Evolutionary conservation across 2,113 vertebrate genomes (phyloP), one percentile per base, ranked within the genome.

Genomic region (Phylloscopus trochilus): DNA sequence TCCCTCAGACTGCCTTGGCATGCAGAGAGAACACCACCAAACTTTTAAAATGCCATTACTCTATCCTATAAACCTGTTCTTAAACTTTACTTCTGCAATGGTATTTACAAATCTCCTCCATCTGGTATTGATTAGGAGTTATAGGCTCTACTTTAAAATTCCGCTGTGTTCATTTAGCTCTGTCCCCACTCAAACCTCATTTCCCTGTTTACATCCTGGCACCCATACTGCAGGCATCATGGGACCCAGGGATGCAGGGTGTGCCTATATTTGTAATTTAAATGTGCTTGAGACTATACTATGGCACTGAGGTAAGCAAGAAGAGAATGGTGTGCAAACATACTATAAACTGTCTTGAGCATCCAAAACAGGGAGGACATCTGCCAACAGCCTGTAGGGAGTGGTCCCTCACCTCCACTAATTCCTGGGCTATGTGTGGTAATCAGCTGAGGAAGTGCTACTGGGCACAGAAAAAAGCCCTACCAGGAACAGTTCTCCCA

Each of bases 91-190:
- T 64, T 93, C 66, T 91, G 37, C 63, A 69, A 51, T 26, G 39
- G 17, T 80, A 84, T 95, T 95, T 94, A 83, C 67, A 85, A 90
- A 95, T 74, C 58, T 85, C 51, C 74, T 83, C 84, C 75, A 80
- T 80, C 87, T 92, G 81, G 51, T 70, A 83, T 83, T 80, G 87
- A 91, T 92, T 77, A 90, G 63, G 67, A 93, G 77, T 90, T 69
- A 66, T 31, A 85, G 91, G 5, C 9, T 85, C 75, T 47, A 10
- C 37, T 73, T 81, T 76, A 92, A 80, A 80, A 82, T 76, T 92
- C 78, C 55, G 79, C 51, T 55, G 23, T 73, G 67, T 85, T 95
- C 53, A 80, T 79, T 79, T 87, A 69, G 53, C 23, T 53, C 73
- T 85, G 68, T 70, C 31, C 37, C 43, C n/a, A 21, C 46, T 27